Evolutionary conservation across 2,888 invertebrate species (phyloP).

Genomic region (Dicycla oo): DNA sequence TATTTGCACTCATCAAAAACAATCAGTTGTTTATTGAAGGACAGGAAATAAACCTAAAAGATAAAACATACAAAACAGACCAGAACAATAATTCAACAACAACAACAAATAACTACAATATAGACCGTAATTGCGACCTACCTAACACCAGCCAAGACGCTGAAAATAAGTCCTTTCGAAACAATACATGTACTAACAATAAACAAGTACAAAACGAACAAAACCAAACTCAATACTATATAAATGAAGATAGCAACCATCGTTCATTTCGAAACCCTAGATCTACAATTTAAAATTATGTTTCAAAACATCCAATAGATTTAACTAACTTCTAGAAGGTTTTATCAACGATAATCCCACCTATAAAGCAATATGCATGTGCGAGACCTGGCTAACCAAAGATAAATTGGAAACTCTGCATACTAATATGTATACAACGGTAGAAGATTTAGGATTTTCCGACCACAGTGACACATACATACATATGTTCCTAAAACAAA

Average conservation of each 20-base stretch:
- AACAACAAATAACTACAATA: too few relatives aligned
- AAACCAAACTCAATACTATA: neutral
- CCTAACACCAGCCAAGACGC: too few relatives aligned
- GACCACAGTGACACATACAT: neutral
- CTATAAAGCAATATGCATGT: too few relatives aligned
- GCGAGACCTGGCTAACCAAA: neutral
- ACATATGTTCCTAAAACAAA: neutral
- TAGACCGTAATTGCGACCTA: too few relatives aligned
- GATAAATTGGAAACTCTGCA: neutral
- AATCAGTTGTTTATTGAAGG: too few relatives aligned
- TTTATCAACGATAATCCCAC: neutral
- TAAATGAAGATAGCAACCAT: neutral
- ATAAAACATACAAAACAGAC: too few relatives aligned
- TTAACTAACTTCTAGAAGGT: neutral
- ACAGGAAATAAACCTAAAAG: too few relatives aligned
- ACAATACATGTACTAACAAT: too few relatives aligned
- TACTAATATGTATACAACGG: neutral
- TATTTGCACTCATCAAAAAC: neutral
- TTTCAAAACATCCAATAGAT: neutral
- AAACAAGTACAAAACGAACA: neutral
- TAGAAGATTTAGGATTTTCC: neutral
- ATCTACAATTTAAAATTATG: neutral
- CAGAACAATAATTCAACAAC: too few relatives aligned
- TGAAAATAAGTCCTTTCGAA: too few relatives aligned
- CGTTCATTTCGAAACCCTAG: neutral